Evolutionary conservation across 2,113 vertebrate genomes (phyloP), one percentile per base, ranked within the genome.

Genomic region (Silurus asotus): DNA sequence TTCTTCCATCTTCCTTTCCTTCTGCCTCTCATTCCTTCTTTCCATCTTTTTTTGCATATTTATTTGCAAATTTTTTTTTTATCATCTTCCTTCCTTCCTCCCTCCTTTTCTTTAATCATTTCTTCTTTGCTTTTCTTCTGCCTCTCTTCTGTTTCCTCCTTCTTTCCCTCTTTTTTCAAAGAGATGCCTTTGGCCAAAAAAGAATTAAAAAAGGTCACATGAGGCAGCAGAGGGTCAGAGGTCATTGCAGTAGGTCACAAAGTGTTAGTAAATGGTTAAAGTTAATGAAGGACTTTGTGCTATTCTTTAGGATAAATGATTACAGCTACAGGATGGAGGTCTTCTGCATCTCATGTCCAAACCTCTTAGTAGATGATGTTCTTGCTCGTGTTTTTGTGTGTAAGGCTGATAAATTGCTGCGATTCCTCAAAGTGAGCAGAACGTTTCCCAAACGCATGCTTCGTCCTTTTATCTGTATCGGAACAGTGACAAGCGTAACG

Each of bases 391-490:
- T 9, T 76, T 64, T 49, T 51, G 37, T 19, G 51, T 59, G 17
- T 53, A 48, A 74, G 23, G 8, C 49, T 76, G 72, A 76, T 53
- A 14, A 76, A 76, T 76, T 20, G 5, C 49, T 53, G 20, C 5
- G 23, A 76, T 76, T 76, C 49, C 49, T 76, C 49, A 76, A 76
- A 53, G 13, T 15, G 51, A 28, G 74, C 74, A 77, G 74, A 55
- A 77, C 51, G 3, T 55, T 77, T 14, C 6, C 13, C 51, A 77
- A 23, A 56, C 65, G 61, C 58, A 65, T 23, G 28, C 8, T 37
- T 74, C 3, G 80, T 25, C 25, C 15, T 62, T 70, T 81, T 51
- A 86, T 75, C 62, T 48, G 20, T 23, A 81, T 64, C 62, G 25
- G 48, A 79, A 78, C 83, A 65, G 14, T 78, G 48, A 7, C 58